These are phyloP conservation scores for Brotogeris chrysoptera DNA, from an alignment of 2,797 vertebrate genomes.

Conservation along the genomic window DNA sequence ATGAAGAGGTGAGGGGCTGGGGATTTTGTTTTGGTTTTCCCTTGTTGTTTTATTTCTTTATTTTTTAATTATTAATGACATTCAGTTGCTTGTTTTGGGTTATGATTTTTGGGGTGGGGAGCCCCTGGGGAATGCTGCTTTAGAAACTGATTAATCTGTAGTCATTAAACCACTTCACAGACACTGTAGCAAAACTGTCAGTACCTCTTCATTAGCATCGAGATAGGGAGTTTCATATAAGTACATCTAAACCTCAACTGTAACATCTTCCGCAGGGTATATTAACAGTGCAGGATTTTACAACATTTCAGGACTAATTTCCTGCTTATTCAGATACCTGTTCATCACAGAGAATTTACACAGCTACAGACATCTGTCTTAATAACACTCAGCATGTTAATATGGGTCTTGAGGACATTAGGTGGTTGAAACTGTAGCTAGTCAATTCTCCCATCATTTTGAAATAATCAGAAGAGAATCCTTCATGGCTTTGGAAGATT, in stretches of 20 bases:
- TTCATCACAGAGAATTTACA: conserved; percentile 54
- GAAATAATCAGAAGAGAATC: background rate
- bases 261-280: conserved; percentile 30
- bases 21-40: background rate
- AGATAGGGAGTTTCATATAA: conserved; percentile 63
- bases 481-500: background rate
- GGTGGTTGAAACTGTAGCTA: background rate
- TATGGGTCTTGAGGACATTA: conserved; percentile 29
- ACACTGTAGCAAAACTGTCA: conserved; percentile 67
- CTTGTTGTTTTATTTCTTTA: background rate
- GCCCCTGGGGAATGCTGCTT: conserved; percentile 73
- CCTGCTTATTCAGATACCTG: conserved; percentile 55
- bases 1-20: background rate
- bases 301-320: conserved; percentile 57
- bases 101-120: conserved; percentile 42
- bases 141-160: conserved; percentile 81
- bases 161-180: conserved; percentile 78
- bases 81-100: conserved; percentile 15
- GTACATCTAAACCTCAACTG: conserved; percentile 49
- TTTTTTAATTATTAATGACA: conserved; percentile 58
- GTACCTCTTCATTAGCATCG: conserved; percentile 70
- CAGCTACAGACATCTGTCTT: conserved; percentile 30
- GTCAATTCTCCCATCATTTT: conserved; percentile 17
- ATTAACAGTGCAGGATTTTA: conserved; percentile 53
- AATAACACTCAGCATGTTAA: conserved; percentile 43